Evolutionary conservation across 2,113 vertebrate genomes (phyloP), one percentile per base, ranked within the genome.

Genomic region (Cyanoderma ruficeps): DNA sequence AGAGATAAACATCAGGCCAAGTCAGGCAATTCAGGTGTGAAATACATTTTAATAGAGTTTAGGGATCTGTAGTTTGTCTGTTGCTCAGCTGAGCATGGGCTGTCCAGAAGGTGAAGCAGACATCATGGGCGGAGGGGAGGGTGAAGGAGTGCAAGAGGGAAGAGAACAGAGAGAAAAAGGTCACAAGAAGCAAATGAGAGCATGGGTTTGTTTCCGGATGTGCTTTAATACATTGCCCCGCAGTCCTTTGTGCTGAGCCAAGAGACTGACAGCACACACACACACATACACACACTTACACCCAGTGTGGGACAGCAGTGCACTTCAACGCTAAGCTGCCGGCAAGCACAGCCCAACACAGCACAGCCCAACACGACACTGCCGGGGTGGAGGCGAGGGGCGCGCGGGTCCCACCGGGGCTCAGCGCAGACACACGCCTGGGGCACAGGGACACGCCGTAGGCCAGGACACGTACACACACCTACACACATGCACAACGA

Each of bases 21-120:
- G 72, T 33, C 91, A 67, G 74, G 56, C 65, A 56, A 35, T 42
- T 95, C 75, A 90, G 94, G 84, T 96, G 96, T 92, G 96, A 97
- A 97, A 96, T 76, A 96, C 56, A 87, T 93, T 97, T 97, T 97
- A 97, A 97, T 97, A 47, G 63, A 96, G 67, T 81, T 94, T 85
- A 80, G 87, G 97, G 95, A 85, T 92, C 94, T 92, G 69, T 89
- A 92, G 70, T 94, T 96, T 90, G 37, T 93, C 81, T 88, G 94
- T 96, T 80, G 88, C 90, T 96, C 87, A 52, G 84, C 75, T 94
- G 93, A 96, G 89, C 61, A 63, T 1, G 82, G 96, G 74, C 86
- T 85, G 77, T 94, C 76, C 83, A 81, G 79, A 80, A 94, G 84
- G 95, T 89, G 87, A 97, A 97, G 93, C 93, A 95, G 91, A 97